Conservation (phyloP, 2,113 vertebrate genomes). For the Caracal caracal region DNA sequence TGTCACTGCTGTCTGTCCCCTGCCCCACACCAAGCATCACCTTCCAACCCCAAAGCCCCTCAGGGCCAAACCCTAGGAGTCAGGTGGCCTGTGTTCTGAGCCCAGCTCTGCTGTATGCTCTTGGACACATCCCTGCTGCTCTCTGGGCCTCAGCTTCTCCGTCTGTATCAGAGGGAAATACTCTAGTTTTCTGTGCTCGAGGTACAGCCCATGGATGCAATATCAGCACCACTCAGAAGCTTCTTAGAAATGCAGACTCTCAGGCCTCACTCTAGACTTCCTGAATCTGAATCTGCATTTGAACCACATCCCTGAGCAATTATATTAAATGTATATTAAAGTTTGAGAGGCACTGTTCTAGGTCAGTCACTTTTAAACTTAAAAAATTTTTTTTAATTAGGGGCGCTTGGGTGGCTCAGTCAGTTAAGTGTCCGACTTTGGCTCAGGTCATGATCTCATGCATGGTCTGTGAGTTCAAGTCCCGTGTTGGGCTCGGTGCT, state of each 20-base stretch:
- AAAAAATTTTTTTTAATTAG: neutral
- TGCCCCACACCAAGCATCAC: neutral
- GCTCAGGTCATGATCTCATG: too few species aligned
- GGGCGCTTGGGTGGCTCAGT: too few species aligned
- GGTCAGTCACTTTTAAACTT: slow-evolving; percentile 7
- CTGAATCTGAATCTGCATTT: neutral
- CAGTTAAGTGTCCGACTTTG: too few species aligned
- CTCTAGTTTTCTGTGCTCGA: neutral
- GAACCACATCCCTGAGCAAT: neutral
- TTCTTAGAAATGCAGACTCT: neutral
- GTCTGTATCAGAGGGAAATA: neutral
- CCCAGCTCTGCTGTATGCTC: neutral
- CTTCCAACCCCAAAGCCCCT: neutral
- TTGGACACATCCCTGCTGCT: neutral
- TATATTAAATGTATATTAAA: neutral
- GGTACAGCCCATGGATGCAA: too few species aligned
- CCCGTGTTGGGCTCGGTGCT: too few species aligned
- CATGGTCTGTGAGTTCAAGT: too few species aligned
- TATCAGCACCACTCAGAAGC: neutral
- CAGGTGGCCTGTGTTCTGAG: neutral
- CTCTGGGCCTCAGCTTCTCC: neutral
- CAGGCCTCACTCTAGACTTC: neutral
- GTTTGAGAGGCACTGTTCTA: neutral
- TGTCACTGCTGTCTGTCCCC: neutral
- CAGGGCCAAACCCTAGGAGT: neutral